phyloP scores from a whole-genome alignment of 2,113 vertebrate genomes.

The Mirza zaza region DNA sequence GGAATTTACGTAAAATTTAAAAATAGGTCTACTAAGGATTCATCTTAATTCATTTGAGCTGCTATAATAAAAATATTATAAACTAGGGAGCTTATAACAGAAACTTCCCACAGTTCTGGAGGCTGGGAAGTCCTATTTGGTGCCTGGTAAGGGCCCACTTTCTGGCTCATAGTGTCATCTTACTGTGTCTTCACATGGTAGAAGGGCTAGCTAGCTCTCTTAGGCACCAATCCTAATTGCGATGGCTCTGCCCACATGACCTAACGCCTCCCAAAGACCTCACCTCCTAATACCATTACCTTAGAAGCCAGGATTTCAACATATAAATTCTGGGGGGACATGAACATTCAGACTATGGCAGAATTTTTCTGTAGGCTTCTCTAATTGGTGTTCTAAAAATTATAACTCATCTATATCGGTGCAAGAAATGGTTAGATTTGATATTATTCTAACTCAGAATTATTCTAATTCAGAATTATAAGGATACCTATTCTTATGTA shows the following conservation, averaged over 20 bases:
- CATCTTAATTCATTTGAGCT: not conserved
- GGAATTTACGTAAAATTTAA: not conserved
- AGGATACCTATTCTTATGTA: not conserved
- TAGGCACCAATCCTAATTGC: not conserved
- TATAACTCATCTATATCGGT: not conserved
- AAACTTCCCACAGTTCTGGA: not conserved
- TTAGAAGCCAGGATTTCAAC: not conserved
- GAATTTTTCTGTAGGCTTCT: not conserved
- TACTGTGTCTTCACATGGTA: not conserved
- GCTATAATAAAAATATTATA: not conserved
- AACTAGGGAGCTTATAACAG: not conserved
- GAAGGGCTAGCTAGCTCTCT: not conserved
- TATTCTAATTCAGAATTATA: not conserved
- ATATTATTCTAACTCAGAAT: slow-evolving; percentile 8
- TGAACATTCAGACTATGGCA: not conserved
- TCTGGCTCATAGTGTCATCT: not conserved
- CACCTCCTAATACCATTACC: not conserved
- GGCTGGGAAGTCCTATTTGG: not conserved
- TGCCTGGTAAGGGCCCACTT: not conserved
- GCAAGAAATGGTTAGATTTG: not conserved
- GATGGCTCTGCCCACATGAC: too few species aligned
- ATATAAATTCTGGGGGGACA: not conserved
- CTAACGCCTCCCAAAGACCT: not conserved
- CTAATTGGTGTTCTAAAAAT: not conserved
- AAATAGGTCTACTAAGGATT: not conserved